These are phyloP conservation scores for Zingel zingel DNA, from an alignment of 2,113 vertebrate species.

Conservation along the genomic window DNA sequence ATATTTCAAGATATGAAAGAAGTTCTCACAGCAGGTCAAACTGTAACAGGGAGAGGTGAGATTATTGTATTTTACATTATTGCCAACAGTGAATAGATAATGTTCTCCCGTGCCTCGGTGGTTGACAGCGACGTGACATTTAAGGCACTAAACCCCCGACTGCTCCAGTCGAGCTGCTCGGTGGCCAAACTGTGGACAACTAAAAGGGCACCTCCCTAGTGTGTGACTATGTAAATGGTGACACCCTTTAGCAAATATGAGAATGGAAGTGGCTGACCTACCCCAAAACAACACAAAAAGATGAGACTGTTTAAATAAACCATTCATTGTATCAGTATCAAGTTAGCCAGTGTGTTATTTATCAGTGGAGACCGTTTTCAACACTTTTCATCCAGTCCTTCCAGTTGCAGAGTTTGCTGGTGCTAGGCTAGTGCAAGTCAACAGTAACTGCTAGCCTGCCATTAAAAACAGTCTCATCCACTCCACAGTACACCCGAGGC, in stretches of 20 bases:
- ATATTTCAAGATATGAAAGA: conserved; percentile 3
- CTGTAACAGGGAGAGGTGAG: conserved; percentile 13
- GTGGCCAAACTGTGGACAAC: conserved; percentile 42
- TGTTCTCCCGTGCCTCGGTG: conserved; percentile 5
- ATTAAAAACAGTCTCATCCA: too few species aligned
- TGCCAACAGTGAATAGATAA: conserved; percentile 46
- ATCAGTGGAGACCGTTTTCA: too few species aligned
- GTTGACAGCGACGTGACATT: conserved; percentile 66
- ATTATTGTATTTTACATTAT: neutral
- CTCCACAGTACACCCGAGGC: too few species aligned
- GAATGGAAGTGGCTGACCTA: conserved; percentile 1
- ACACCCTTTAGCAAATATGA: conserved; percentile 48
- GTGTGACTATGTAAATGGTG: conserved; percentile 45
- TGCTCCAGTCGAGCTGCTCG: conserved; percentile 40
- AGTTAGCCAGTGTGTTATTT: too few species aligned
- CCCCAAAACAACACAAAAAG: neutral
- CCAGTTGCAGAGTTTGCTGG: too few species aligned
- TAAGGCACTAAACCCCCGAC: conserved; percentile 46
- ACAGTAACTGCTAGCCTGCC: too few species aligned
- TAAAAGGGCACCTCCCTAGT: conserved; percentile 61
- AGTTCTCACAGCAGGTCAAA: conserved; percentile 3
- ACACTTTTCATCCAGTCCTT: too few species aligned
- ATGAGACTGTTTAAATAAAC: neutral
- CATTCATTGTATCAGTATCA: too few species aligned
- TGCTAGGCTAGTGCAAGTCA: too few species aligned